A percentile compares a stretch with the other conserved stretches of the same genome.
Conservation (phyloP, 1,140 invertebrate genomes). For the Platorchestia sp. region DNA sequence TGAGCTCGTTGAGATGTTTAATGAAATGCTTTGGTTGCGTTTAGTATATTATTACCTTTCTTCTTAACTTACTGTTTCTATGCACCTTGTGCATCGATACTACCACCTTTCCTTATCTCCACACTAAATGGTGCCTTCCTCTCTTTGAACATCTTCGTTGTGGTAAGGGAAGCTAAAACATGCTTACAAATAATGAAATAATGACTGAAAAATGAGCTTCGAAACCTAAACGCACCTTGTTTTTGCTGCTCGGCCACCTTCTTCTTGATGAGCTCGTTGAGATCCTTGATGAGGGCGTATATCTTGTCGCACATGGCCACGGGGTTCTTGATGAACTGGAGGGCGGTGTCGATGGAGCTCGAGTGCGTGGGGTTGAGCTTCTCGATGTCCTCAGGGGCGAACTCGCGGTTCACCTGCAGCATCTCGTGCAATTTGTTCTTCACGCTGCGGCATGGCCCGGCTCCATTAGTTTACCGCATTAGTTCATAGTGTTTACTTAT, state of each 20-base stretch:
- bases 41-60: too few species aligned
- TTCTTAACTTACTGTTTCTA: too few species aligned
- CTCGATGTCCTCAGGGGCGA: constrained; percentile 86
- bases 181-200: too few species aligned
- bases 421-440: constrained; percentile 94
- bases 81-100: too few species aligned
- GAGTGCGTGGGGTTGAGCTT: constrained; percentile 88
- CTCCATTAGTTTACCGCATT: constrained; percentile 34
- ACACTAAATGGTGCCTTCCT: too few species aligned
- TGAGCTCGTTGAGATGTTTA: constrained; percentile 86
- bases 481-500: background rate
- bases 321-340: constrained; percentile 97
- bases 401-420: constrained; percentile 92
- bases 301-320: constrained; percentile 93
- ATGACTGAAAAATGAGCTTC: background rate
- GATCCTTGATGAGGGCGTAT: constrained; percentile 85
- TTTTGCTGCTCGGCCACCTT: constrained; percentile 91
- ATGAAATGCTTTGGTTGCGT: too few species aligned
- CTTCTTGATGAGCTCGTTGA: constrained; percentile 83
- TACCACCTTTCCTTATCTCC: too few species aligned
- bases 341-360: constrained; percentile 84
- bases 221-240: constrained; percentile 75
- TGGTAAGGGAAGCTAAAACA: too few species aligned
- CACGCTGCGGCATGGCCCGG: constrained; percentile 77
- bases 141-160: too few species aligned